Conservation (phyloP, 2,888 invertebrate genomes). For the Heliconius charithonia region DNA sequence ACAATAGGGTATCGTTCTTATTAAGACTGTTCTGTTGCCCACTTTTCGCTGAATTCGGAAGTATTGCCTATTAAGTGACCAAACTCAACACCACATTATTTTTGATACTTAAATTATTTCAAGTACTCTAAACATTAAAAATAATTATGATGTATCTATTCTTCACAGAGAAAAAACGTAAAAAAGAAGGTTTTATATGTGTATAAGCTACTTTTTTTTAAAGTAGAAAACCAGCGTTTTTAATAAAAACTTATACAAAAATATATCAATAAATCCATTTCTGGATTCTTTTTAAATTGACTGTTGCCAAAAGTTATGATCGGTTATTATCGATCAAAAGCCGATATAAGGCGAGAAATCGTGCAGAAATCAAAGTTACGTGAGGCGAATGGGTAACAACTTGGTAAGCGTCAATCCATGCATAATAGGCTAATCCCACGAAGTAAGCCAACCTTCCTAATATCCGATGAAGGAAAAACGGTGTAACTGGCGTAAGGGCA, state of each 20-base stretch:
- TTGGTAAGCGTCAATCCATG: conserved; percentile 27
- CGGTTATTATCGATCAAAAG: not conserved
- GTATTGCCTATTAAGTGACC: not conserved
- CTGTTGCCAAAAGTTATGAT: not conserved
- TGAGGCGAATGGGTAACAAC: conserved; percentile 14
- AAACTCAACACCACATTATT: not conserved
- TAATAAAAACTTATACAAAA: not conserved
- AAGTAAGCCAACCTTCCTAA: conserved; percentile 21
- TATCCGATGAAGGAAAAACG: conserved; percentile 24
- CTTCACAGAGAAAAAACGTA: no score
- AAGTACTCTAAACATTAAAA: no score
- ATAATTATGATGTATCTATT: no score
- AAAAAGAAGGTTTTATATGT: no score
- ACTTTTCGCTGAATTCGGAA: not conserved
- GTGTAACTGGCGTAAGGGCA: not conserved
- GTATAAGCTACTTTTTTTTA: no score
- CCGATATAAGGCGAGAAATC: conserved; percentile 20
- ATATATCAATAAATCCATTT: not conserved
- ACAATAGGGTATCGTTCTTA: not conserved
- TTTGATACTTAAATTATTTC: no score
- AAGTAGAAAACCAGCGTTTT: no score
- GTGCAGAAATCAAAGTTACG: conserved; percentile 29
- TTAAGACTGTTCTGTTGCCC: not conserved
- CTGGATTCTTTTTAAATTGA: not conserved
- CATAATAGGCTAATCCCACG: conserved; percentile 35